Base-by-base conservation (phyloP, 2,888 invertebrate species). In the Shargacucullia verbasci region DNA sequence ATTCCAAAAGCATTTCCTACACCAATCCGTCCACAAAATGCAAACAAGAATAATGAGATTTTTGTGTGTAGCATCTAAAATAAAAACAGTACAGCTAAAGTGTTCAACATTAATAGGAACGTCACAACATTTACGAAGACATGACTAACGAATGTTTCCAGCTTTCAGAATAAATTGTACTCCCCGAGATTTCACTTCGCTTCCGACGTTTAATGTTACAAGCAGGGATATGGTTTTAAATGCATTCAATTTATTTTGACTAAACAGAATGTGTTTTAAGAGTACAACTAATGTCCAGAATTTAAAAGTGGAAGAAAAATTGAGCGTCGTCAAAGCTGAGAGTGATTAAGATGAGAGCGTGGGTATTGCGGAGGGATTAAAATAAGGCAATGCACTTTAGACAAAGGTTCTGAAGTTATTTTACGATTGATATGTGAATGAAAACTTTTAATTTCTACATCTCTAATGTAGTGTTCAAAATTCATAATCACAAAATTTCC, bases 131-230 rank as follows among this genome's bases (percentile, higher is more conserved):
- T 39, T 4, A 41, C 31, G 48, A 57, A 45, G 62, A 59, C 20
- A 70, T 78, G 72, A 58, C 65, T 39, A 40, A 62, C 20, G 43
- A 37, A 53, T 40, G 34, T 38, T 50, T 34, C 35, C 41, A 38
- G 9, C 27, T 35, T 7, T 31, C 37, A 33, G 38, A 38, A 45
- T 35, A 27, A 39, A 58, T 49, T 35, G 41, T 48, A 33, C 41
- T 48, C 35, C 13, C 27, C 13, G 41, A 38, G 49, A 68, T 46
- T 63, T 41, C 27, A 27, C 37, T 57, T 9, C 7, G 29, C 9
- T 29, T 29, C 15, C 37, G 31, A 35, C 12, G 29, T 49, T 58
- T 31, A 67, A 58, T 44, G 46, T 46, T 44, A 13, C 45, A 8
- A 58, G 41, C 41, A 39, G 31, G 15, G 20, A 41, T 27, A 29